Conservation (phyloP, 2,888 invertebrate species). For the Metacarcinus magister region DNA sequence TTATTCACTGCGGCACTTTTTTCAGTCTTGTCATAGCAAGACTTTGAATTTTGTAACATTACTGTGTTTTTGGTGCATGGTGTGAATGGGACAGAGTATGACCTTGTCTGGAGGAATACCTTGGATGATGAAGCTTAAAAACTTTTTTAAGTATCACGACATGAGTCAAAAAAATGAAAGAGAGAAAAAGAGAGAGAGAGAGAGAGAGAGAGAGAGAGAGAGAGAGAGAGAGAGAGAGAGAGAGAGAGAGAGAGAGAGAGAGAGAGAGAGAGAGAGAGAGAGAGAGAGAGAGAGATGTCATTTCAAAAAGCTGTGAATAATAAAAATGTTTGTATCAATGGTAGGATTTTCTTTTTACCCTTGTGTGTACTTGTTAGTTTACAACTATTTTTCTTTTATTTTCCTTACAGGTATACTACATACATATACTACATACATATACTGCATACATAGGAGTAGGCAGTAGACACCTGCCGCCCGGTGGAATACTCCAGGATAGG, state of each 20-base stretch:
- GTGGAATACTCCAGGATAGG: too few relatives aligned
- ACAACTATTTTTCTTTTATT: neutral
- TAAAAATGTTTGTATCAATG: neutral
- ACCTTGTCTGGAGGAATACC: neutral
- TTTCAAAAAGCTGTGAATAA: neutral
- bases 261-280: too few relatives aligned
- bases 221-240: neutral
- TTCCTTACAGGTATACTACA: too few relatives aligned
- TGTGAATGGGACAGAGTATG: neutral
- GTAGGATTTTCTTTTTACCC: neutral
- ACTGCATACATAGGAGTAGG: too few relatives aligned
- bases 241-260: neutral
- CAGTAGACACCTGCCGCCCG: too few relatives aligned
- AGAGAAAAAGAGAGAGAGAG: neutral
- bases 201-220: neutral
- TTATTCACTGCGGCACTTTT: neutral
- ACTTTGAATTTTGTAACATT: neutral
- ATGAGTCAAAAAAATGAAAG: neutral
- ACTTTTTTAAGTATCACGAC: neutral
- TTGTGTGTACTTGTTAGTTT: neutral
- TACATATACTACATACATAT: too few relatives aligned
- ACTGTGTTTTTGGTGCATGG: neutral
- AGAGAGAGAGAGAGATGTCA: neutral
- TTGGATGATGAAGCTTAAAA: neutral
- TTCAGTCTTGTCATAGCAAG: neutral